Conservation (phyloP, 1,140 invertebrate genomes). For the Tribolium castaneum region DNA sequence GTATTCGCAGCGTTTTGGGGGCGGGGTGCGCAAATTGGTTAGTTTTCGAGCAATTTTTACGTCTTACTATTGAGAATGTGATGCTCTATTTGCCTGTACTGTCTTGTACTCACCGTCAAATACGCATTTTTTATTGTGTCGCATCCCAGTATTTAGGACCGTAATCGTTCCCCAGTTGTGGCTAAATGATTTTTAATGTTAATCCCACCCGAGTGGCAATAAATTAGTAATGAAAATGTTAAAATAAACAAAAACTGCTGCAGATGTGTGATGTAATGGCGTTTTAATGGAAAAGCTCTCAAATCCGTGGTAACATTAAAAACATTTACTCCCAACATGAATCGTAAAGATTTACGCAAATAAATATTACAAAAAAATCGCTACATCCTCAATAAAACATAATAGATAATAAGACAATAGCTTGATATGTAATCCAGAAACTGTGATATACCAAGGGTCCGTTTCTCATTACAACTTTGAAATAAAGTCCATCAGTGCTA, state of each 20-base stretch:
- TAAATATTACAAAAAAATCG: slow-evolving; percentile 32
- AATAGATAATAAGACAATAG: slow-evolving; percentile 27
- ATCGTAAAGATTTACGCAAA: slow-evolving; percentile 18
- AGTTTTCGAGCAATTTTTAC: too few relatives aligned
- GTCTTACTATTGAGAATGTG: too few relatives aligned
- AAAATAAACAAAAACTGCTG: slow-evolving; percentile 8
- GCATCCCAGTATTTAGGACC: too few relatives aligned
- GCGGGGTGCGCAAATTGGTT: too few relatives aligned
- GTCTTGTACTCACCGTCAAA: too few relatives aligned
- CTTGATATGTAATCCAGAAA: slow-evolving; percentile 35
- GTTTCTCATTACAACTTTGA: slow-evolving; percentile 35
- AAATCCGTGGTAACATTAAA: slow-evolving; percentile 32
- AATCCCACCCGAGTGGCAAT: neutral
- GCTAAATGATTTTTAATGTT: slow-evolving; percentile 40
- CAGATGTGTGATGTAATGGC: slow-evolving; percentile 14
- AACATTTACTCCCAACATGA: slow-evolving; percentile 33
- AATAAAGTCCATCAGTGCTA: slow-evolving; percentile 53
- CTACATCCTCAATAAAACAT: slow-evolving; percentile 2
- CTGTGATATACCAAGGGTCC: slow-evolving; percentile 1
- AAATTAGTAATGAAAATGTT: slow-evolving; percentile 34
- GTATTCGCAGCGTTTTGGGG: too few relatives aligned
- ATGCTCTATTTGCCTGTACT: too few relatives aligned
- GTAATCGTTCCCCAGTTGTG: neutral
- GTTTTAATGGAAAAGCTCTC: neutral
- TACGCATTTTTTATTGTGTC: too few relatives aligned